Evolutionary conservation across 2,888 invertebrate species (phyloP).

Genomic region (Horisme vitalbata): DNA sequence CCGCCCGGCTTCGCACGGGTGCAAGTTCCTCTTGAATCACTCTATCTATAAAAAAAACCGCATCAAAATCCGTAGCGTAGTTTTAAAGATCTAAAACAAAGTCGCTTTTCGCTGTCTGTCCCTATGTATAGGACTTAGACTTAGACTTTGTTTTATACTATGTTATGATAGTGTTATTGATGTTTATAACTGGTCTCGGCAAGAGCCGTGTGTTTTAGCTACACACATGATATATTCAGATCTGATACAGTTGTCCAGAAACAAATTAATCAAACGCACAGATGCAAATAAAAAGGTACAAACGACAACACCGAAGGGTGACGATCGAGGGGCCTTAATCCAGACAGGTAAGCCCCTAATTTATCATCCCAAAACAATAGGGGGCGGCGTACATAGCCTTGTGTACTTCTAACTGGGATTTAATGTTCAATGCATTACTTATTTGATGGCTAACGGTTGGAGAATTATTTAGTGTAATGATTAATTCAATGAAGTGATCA

Average conservation of each 20-base stretch:
- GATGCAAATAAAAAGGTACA: slow-evolving; percentile 71
- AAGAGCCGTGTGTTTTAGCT: no score
- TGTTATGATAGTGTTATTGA: no score
- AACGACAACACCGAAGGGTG: slow-evolving; percentile 60
- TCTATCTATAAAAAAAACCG: no score
- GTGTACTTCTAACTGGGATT: slow-evolving; percentile 57
- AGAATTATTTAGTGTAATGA: slow-evolving; percentile 13
- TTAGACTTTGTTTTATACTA: no score
- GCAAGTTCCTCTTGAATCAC: no score
- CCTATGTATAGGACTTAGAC: no score
- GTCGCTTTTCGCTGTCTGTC: no score
- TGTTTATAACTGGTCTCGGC: no score
- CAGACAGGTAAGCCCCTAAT: slow-evolving; percentile 80
- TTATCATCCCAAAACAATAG: slow-evolving; percentile 79
- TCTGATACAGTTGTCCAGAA: slow-evolving; percentile 49
- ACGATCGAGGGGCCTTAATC: slow-evolving; percentile 68
- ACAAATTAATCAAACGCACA: slow-evolving; percentile 71
- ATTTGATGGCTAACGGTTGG: slow-evolving; percentile 32
- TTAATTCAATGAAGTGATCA: no score
- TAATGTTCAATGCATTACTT: slow-evolving; percentile 56
- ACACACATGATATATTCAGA: slow-evolving; percentile 14
- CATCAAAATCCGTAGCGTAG: no score
- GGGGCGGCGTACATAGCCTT: slow-evolving; percentile 52
- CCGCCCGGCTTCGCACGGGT: no score
- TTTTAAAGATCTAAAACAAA: no score